Evolutionary conservation across 1,140 invertebrate species (phyloP), one percentile per base, ranked within the genome.

Genomic region (Drosophila kikkawai): DNA sequence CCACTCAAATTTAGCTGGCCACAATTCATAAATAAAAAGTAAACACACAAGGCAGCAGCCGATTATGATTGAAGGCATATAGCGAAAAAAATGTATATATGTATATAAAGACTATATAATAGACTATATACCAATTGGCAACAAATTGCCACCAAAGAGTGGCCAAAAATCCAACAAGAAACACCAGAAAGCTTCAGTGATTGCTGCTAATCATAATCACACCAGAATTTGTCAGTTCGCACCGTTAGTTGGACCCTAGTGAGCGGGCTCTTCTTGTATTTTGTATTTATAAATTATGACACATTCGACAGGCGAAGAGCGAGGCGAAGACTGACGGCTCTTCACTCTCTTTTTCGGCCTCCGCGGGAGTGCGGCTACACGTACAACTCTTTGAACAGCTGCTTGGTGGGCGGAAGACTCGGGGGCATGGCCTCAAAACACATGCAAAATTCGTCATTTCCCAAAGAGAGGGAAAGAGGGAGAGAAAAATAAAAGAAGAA

Each of bases 201-300:
- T 51, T 73, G 55, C 67, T 58, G 48, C 73, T 76, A 83, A 84
- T 84, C 81, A 74, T 78, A 85, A 78, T 81, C 78, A 44, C 55
- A 51, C 42, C 12, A 73, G 67, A 74, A 73, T 50, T 51, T 74
- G 78, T 77, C 68, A 70, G 79, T 67, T 79, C 66, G 61, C 80
- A 84, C 73, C 76, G 84, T 83, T 87, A 86, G 59, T 64, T 64
- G 66, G 63, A 75, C 70, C 68, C 50, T 78, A 39, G 53, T 39
- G 19, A 15, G 37, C 34, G 51, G 34, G 58, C 60, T 58, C 57
- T 71, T 47, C 34, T 42, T 60, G 19, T 29, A 32, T 39, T 47
- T 50, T 26, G 77, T 88, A 87, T 87, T 87, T 87, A 71, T 87
- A 87, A 87, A 87, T 88, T 87, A 87, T 87, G 84, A 87, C 84